Conservation (phyloP, 2,113 vertebrate species). For the Elachura formosa region DNA sequence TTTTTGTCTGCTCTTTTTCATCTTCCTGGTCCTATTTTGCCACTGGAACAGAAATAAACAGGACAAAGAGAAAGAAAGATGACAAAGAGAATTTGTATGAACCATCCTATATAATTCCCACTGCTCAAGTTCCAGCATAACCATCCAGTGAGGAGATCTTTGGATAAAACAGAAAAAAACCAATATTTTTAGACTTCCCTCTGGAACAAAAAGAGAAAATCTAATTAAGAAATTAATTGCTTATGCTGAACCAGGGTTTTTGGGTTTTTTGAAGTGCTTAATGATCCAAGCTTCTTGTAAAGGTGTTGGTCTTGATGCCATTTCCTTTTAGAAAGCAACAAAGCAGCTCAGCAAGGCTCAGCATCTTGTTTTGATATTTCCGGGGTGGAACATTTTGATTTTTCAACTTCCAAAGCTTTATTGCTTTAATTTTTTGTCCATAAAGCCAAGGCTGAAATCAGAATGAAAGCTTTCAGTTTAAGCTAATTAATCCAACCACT, state of each 20-base stretch:
- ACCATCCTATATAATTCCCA: background rate
- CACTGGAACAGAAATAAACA: background rate
- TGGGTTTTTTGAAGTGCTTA: background rate
- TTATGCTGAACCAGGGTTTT: background rate
- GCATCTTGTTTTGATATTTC: conserved; percentile 42
- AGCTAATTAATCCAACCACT: conserved; percentile 59
- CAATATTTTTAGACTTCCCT: background rate
- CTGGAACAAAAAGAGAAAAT: background rate
- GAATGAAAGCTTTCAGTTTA: conserved; percentile 46
- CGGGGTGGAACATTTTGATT: conserved; percentile 35
- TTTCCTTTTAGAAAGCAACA: conserved; percentile 31
- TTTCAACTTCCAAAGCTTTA: conserved; percentile 30
- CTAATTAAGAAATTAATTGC: conserved; percentile 20
- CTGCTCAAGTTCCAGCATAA: background rate
- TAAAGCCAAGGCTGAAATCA: background rate
- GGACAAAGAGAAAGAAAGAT: background rate
- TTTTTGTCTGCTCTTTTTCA: too few relatives aligned
- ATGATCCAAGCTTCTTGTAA: background rate
- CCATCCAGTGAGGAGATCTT: background rate
- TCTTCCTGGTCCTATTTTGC: background rate
- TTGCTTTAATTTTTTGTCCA: conserved; percentile 7
- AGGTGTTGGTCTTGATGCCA: conserved; percentile 21
- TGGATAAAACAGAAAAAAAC: background rate
- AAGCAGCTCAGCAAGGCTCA: conserved; percentile 4
- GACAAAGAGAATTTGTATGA: background rate